Conservation (phyloP, 2,888 invertebrate genomes). For the Tetragnatha montana region DNA sequence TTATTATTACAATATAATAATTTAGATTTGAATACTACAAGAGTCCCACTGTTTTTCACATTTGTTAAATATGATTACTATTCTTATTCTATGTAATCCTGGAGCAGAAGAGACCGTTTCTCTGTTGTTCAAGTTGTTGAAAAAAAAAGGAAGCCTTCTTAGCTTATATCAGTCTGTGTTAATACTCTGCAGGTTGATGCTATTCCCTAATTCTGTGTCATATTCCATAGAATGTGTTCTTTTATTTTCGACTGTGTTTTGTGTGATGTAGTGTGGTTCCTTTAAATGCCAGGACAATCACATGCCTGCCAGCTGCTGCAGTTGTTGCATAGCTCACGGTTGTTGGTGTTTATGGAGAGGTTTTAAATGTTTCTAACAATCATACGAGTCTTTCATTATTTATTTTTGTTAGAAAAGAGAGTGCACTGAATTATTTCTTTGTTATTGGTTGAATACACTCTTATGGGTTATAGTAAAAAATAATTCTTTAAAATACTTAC, state of each 20-base stretch:
- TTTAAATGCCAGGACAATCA: conserved; percentile 48
- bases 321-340: neutral
- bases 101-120: neutral
- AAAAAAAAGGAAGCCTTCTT: conserved; percentile 23
- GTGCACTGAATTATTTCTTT: too few relatives aligned
- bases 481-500: too few relatives aligned
- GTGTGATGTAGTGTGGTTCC: conserved; percentile 2
- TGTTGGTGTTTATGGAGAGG: neutral
- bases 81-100: conserved; percentile 28
- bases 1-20: neutral
- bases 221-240: conserved; percentile 1
- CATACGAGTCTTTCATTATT: too few relatives aligned
- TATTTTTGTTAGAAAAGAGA: too few relatives aligned
- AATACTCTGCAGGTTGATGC: conserved; percentile 2
- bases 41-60: conserved; percentile 34
- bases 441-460: too few relatives aligned
- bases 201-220: conserved; percentile 34
- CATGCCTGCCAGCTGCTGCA: neutral
- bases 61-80: conserved; percentile 50
- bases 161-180: conserved; percentile 45
- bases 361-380: too few relatives aligned
- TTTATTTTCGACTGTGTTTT: conserved; percentile 12
- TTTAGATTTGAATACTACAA: conserved; percentile 17
- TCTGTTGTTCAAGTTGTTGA: conserved; percentile 53
- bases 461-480: too few relatives aligned